Conservation (phyloP, 2,797 vertebrate species). For the Austrolebias charrua region DNA sequence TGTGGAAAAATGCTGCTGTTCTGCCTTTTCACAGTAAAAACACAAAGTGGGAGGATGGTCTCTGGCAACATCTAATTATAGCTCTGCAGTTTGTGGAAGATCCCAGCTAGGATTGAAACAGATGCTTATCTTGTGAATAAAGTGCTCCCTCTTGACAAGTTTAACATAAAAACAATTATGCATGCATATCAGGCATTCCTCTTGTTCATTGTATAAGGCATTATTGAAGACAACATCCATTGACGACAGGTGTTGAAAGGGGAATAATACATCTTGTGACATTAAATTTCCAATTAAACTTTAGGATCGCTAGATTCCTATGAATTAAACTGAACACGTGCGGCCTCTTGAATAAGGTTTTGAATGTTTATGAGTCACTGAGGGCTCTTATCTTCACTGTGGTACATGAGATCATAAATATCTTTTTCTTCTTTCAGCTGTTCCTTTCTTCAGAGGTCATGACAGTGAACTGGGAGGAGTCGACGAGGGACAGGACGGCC, state of each 20-base stretch:
- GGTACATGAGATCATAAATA: slow-evolving; percentile 19
- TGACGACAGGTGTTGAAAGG: slow-evolving; percentile 72
- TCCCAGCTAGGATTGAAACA: slow-evolving; percentile 27
- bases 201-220: slow-evolving; percentile 23
- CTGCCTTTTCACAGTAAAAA: slow-evolving; percentile 22
- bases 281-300: slow-evolving; percentile 78
- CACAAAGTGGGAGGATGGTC: slow-evolving; percentile 15
- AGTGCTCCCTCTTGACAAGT: slow-evolving; percentile 55
- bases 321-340: slow-evolving; percentile 63
- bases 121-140: slow-evolving; percentile 37
- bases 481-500: too few relatives aligned
- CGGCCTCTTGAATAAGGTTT: slow-evolving; percentile 40
- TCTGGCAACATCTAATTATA: slow-evolving; percentile 15
- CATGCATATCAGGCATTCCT: slow-evolving; percentile 64
- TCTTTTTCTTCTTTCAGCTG: too few relatives aligned
- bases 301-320: slow-evolving; percentile 63
- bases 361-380: slow-evolving; percentile 13
- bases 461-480: too few relatives aligned
- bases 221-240: slow-evolving; percentile 71
- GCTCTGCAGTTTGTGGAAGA: slow-evolving; percentile 14
- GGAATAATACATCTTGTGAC: slow-evolving; percentile 70
- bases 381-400: slow-evolving; percentile 20
- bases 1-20: slow-evolving; percentile 16
- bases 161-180: slow-evolving; percentile 59
- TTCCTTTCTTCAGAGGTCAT: too few relatives aligned